A percentile compares a stretch with the other conserved stretches of the same genome.
Conservation (phyloP, 2,888 invertebrate genomes). For the Oscheius sp. region DNA sequence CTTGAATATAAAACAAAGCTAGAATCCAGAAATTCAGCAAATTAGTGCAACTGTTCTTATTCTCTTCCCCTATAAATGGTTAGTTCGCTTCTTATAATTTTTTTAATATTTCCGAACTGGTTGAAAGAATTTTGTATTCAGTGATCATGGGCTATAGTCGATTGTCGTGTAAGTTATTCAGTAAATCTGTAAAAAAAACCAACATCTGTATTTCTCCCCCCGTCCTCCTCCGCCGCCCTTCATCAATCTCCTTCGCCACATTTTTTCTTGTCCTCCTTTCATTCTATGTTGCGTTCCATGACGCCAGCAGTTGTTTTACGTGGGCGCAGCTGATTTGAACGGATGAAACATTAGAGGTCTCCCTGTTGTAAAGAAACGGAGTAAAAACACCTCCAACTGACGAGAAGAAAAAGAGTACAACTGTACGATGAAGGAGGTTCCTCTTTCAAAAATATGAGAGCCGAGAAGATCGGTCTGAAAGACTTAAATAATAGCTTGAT, state of each 20-base stretch:
- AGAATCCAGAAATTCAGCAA: too few relatives aligned
- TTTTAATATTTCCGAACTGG: too few relatives aligned
- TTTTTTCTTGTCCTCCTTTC: not conserved
- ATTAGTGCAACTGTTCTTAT: too few relatives aligned
- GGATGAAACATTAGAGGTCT: conserved; percentile 19
- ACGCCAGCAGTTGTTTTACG: conserved; percentile 16
- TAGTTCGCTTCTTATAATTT: too few relatives aligned
- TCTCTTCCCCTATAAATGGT: too few relatives aligned
- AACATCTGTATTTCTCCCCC: not conserved
- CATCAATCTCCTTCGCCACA: not conserved
- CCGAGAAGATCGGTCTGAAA: too few relatives aligned
- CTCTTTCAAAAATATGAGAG: too few relatives aligned
- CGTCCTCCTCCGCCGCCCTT: not conserved
- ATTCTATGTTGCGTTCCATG: conserved; percentile 11
- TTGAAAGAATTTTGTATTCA: too few relatives aligned
- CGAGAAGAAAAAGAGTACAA: not conserved
- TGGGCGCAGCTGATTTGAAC: not conserved
- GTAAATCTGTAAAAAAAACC: not conserved
- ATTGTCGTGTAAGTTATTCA: not conserved
- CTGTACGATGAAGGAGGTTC: conserved; percentile 5
- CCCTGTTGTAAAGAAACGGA: not conserved
- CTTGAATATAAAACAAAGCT: too few relatives aligned
- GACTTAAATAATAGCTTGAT: too few relatives aligned
- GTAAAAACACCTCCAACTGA: conserved; percentile 16
- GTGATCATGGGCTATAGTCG: too few relatives aligned